Evolutionary conservation across 2,797 vertebrate genomes (phyloP).

Genomic region (Lerista edwardsae): DNA sequence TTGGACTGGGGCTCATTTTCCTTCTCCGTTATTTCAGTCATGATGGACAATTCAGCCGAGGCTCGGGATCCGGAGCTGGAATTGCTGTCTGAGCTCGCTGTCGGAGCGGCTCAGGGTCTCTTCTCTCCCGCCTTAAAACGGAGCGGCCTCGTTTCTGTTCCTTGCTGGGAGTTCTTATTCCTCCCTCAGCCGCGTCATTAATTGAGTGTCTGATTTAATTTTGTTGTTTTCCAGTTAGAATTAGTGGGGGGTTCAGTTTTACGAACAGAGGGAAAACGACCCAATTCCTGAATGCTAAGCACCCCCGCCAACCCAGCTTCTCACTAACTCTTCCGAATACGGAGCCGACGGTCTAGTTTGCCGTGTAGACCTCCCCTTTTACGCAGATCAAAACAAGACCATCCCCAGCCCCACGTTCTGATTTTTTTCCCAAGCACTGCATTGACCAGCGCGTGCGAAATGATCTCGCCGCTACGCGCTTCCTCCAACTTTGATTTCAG

Average conservation of each 20-base stretch:
- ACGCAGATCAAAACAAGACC: neutral
- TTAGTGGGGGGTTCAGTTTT: no score
- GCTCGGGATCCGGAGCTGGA: neutral
- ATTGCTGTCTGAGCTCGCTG: neutral
- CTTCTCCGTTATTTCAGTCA: conserved; percentile 88
- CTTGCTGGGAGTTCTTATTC: neutral
- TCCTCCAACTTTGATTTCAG: conserved; percentile 68
- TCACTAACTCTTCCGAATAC: neutral
- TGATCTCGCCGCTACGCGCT: no score
- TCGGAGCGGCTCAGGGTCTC: neutral
- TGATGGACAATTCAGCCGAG: conserved; percentile 54
- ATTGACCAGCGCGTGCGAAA: neutral
- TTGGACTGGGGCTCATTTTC: conserved; percentile 82
- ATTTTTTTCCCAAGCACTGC: neutral
- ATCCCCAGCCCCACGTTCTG: neutral
- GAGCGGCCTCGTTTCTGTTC: neutral
- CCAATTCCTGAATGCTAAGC: neutral
- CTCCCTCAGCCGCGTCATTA: no score
- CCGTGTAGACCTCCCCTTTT: neutral
- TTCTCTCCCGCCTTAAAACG: conserved; percentile 5
- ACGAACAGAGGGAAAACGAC: conserved; percentile 10
- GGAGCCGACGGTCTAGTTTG: conserved; percentile 44
- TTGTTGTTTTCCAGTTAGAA: no score
- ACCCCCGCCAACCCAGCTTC: neutral
- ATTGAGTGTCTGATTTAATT: no score